phyloP scores from a whole-genome alignment of 2,113 vertebrate species.

The Thinocorus orbignyianus region DNA sequence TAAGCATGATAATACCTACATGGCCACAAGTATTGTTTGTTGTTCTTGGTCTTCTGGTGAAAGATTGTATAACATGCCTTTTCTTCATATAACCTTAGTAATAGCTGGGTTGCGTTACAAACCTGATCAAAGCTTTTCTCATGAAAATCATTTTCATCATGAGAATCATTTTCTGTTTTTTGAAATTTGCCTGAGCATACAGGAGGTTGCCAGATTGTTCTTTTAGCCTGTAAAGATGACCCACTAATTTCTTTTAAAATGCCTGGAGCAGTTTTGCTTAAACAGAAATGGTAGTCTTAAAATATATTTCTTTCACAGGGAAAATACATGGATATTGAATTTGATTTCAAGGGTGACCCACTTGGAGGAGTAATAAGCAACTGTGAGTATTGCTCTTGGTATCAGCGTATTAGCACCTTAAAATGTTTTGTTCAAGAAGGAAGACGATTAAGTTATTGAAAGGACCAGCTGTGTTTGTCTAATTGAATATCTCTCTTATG shows the following conservation, averaged over 20 bases:
- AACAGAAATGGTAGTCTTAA: not conserved
- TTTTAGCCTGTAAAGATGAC: not conserved
- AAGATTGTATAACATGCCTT: accelerated
- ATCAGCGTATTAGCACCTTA: not conserved
- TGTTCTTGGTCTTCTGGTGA: not conserved
- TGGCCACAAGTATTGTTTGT: not conserved
- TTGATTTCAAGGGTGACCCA: slow-evolving; percentile 98
- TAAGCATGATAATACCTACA: not conserved
- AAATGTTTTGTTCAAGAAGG: not conserved
- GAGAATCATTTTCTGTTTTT: not conserved
- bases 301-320: slow-evolving; percentile 80
- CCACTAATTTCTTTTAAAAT: not conserved
- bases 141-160: too few relatives aligned
- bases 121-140: not conserved
- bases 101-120: not conserved
- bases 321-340: slow-evolving; percentile 99
- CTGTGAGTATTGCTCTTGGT: slow-evolving; percentile 84
- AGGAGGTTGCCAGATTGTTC: not conserved
- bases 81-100: not conserved
- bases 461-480: not conserved
- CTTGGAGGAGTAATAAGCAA: slow-evolving; percentile 98
- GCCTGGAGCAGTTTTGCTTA: not conserved
- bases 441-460: not conserved
- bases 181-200: not conserved
- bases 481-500: not conserved